Evolutionary conservation across 2,888 invertebrate species (phyloP), one percentile per base, ranked within the genome.

Genomic region (Pseudeuparius sepicola): DNA sequence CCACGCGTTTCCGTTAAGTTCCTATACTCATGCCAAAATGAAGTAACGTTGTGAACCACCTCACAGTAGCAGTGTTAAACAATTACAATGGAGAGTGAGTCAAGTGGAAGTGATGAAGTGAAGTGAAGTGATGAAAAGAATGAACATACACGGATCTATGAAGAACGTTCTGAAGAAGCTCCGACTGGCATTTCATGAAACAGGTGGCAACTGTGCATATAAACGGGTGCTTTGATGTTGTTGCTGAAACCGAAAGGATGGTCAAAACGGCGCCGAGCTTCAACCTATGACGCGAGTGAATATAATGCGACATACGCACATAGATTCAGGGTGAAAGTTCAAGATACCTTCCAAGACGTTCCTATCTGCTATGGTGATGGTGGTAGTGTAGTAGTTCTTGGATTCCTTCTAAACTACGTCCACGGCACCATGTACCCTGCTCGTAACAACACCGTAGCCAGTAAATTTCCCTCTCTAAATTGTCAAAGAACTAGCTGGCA

Each of bases 201-300:
- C 29, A 29, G 29, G 14, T 29, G 18, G 16, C 29, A 29, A 29
- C 14, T 29, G 29, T 29, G 29, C 29, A 16, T 29, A 12, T 29
- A 15, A n/a, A 14, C 15, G 14, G 15, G 14, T 13, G 28, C 7
- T 13, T 28, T 13, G 28, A 28, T 28, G 28, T 11, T 24, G 24
- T 24, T 6, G 28, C 15, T 13, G 28, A 28, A 28, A 11, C 7
- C 14, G 12, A 6, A 28, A 28, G 14, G 27, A 27, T 27, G 13
- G 4, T 27, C 12, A 27, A 12, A 27, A 4, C 13, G 27, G 4
- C 27, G 27, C 12, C 27, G 27, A 27, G n/a, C 6, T 25, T 27
- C 11, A 27, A 11, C 12, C 13, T 3, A 27, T 27, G 13, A 27
- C 14, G 27, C 4, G 27, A 27, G 27, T 27, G 27, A 25, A 11